Evolutionary conservation across 35 echinoderm and acorn worm species (phyloP).

Genomic region (Heliocidaris erythrogramma): DNA sequence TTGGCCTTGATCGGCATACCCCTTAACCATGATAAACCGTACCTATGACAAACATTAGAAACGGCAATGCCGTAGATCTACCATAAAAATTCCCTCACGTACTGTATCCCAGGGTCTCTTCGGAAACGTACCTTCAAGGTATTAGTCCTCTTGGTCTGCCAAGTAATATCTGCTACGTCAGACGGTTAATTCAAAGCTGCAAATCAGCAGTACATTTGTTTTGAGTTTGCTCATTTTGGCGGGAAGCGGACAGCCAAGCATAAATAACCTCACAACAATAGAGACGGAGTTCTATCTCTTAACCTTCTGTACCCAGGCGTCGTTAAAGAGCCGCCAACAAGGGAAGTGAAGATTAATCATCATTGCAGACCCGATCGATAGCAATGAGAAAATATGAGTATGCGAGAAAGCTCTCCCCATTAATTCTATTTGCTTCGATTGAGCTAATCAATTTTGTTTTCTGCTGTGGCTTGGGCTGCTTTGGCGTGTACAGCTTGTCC

Average conservation of each 20-base stretch:
- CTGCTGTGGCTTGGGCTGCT: not conserved
- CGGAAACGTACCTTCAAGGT: not conserved
- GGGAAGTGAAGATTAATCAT: not conserved
- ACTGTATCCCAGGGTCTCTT: not conserved
- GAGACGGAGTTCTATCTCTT: not conserved
- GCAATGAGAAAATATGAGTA: not conserved
- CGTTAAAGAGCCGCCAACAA: not conserved
- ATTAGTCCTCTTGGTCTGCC: not conserved
- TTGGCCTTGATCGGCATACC: too few species aligned
- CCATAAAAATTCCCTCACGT: not conserved
- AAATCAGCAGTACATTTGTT: not conserved
- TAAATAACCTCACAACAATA: not conserved
- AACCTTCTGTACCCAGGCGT: not conserved
- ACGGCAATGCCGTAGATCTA: not conserved
- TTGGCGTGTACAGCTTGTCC: not conserved
- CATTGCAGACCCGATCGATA: not conserved
- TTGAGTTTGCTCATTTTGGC: constrained; percentile 10
- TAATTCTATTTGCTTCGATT: constrained; percentile 12
- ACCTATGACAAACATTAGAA: not conserved
- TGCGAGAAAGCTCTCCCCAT: not conserved
- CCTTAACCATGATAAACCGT: not conserved
- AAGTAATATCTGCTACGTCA: not conserved
- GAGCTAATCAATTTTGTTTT: not conserved
- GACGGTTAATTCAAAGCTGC: not conserved
- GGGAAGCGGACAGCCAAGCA: not conserved